A percentile compares a stretch with the other conserved stretches of the same genome.
These are phyloP conservation scores for Macroramphosus scolopax DNA, from an alignment of 2,797 vertebrate species.

Conservation along the genomic window DNA sequence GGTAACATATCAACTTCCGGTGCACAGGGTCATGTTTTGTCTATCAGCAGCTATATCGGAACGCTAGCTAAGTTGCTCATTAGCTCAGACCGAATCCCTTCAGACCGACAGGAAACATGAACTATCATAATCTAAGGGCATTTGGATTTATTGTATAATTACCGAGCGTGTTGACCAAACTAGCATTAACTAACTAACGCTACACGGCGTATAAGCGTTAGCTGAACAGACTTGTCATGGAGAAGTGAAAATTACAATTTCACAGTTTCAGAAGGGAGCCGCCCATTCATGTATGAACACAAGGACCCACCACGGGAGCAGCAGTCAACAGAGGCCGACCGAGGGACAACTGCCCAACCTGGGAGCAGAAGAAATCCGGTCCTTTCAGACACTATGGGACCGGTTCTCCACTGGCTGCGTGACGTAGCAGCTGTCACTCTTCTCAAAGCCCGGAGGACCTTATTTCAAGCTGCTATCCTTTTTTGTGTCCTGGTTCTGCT, in stretches of 20 bases:
- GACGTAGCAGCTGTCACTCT: slow-evolving; percentile 81
- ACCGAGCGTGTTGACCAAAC: neutral
- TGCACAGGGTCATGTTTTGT: slow-evolving; percentile 19
- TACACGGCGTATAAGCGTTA: neutral
- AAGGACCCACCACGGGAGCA: slow-evolving; percentile 28
- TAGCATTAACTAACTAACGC: neutral
- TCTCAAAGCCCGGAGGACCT: slow-evolving; percentile 80
- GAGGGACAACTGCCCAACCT: slow-evolving; percentile 15
- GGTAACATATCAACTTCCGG: slow-evolving; percentile 48
- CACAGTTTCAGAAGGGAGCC: slow-evolving; percentile 17
- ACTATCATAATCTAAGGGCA: too few relatives aligned
- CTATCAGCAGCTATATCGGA: neutral
- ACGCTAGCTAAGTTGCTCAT: slow-evolving; percentile 5
- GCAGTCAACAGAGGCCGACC: slow-evolving; percentile 20
- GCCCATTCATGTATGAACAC: slow-evolving; percentile 52
- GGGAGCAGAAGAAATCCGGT: slow-evolving; percentile 15
- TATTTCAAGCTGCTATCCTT: slow-evolving; percentile 84
- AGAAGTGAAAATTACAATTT: slow-evolving; percentile 39
- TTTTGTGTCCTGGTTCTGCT: slow-evolving; percentile 83
- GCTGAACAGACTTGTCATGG: slow-evolving; percentile 14
- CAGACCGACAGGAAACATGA: too few relatives aligned
- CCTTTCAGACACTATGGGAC: slow-evolving; percentile 62
- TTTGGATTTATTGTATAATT: neutral
- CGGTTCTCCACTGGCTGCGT: slow-evolving; percentile 83
- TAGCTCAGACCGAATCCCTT: slow-evolving; percentile 9